A percentile compares a stretch with the other conserved stretches of the same genome.
Conservation (phyloP, 2,888 invertebrate species). For the Ophion ventricosus region DNA sequence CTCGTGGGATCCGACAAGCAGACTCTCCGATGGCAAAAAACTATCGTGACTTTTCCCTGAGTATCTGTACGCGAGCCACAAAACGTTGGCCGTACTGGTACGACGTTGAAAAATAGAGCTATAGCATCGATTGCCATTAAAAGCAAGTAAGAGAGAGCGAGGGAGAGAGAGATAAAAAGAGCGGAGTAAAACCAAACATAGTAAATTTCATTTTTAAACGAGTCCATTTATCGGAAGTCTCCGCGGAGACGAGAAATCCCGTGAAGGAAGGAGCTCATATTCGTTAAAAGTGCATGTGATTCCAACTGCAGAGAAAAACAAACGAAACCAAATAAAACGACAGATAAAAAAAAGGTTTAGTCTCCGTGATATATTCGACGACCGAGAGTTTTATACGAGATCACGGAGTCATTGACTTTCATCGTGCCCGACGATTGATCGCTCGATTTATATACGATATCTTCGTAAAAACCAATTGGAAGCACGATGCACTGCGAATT, state of each 20-base stretch:
- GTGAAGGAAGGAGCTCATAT: conserved; percentile 33
- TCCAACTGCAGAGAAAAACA: conserved; percentile 9
- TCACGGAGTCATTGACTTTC: conserved; percentile 42
- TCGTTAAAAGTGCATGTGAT: conserved; percentile 37
- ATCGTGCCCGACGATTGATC: conserved; percentile 40
- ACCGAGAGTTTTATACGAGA: conserved; percentile 51
- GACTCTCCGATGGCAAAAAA: conserved; percentile 37
- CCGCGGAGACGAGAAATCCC: conserved; percentile 10
- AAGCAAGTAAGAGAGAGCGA: not conserved
- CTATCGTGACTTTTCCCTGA: conserved; percentile 46
- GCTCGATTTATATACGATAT: conserved; percentile 46
- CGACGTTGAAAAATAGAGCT: conserved; percentile 7
- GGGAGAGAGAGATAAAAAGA: not conserved
- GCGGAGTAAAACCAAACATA: conserved; percentile 3
- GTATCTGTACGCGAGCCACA: conserved; percentile 38
- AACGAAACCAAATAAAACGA: conserved; percentile 4
- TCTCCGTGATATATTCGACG: conserved; percentile 46
- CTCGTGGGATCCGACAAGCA: conserved; percentile 39
- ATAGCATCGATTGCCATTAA: conserved; percentile 27
- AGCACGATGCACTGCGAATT: conserved; percentile 14
- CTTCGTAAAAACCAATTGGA: conserved; percentile 4
- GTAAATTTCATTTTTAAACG: conserved; percentile 46
- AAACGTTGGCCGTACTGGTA: conserved; percentile 36
- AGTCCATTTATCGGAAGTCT: conserved; percentile 55
- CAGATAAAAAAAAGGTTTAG: conserved; percentile 8